Base-by-base conservation (phyloP, 1,140 invertebrate species). In the Plectrocnemia conspersa region DNA sequence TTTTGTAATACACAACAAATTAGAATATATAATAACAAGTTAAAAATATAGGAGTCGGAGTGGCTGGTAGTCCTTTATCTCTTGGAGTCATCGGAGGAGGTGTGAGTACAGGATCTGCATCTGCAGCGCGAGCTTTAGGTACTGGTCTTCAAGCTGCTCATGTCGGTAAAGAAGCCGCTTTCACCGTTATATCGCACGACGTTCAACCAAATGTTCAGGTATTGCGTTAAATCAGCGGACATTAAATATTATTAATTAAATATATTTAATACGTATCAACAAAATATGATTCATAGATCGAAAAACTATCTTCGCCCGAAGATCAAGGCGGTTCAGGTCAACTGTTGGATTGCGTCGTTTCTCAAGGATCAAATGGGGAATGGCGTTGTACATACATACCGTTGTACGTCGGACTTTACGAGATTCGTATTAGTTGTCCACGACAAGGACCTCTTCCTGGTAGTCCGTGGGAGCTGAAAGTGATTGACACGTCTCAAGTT, bases 81-180 rank as follows among this genome's bases (percentile, higher is more conserved):
- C 70, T 83, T n/a, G 79, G 73, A 3, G 68, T 76, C 2, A 64
- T 78, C 11, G 76, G 74, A 45, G 73, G 72, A 0, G 67, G 66
- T 7, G 64, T 68, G 16, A 65, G 71, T 11, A 72, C 68, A 16
- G 73, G 73, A n/a, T 67, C 65, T 11, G 63, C 69, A 1, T 66
- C 65, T 11, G 70, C 70, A 57, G 71, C 77, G 2, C 68, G 79
- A 1, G 82, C 81, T 9, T 71, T 79, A 1, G 82, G 82, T 23
- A 78, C 78, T 45, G 81, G 81, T 0, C 69, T 88, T 5, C 81
- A 84, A 61, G 76, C 80, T 32, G 84, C 83, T 32, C 82, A 84
- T 60, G 81, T 86, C 11, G 84, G 83, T 35, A 85, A 87, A 67
- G 79, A 84, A 57, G 81, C 84, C 21, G 82, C 79, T 35, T 88